Conservation (phyloP, 2,888 invertebrate genomes). For the Criorhina ranunculi region DNA sequence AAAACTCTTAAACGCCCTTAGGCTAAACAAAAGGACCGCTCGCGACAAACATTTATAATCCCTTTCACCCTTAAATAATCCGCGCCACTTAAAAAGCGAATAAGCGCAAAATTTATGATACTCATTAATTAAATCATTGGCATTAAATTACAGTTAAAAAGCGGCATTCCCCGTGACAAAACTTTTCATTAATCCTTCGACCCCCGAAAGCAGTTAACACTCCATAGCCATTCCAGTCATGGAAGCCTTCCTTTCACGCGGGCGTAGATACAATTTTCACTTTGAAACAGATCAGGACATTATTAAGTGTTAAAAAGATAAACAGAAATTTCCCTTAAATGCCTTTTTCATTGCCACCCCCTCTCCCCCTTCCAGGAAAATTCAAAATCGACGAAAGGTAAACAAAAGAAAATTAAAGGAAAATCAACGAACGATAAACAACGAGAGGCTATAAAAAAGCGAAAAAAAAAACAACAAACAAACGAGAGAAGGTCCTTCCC, state of each 20-base stretch:
- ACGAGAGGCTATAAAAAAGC: slow-evolving; percentile 1
- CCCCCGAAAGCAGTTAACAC: slow-evolving; percentile 62
- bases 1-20: slow-evolving; percentile 18
- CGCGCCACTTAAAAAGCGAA: slow-evolving; percentile 42
- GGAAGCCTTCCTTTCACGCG: neutral
- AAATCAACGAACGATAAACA: slow-evolving; percentile 59
- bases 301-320: slow-evolving; percentile 66
- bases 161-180: slow-evolving; percentile 37
- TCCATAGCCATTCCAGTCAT: neutral
- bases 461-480: neutral
- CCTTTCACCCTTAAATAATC: slow-evolving; percentile 36
- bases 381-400: slow-evolving; percentile 60
- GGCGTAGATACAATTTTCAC: slow-evolving; percentile 36
- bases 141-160: slow-evolving; percentile 62
- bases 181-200: slow-evolving; percentile 71
- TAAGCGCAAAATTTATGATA: slow-evolving; percentile 60
- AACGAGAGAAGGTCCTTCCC: slow-evolving; percentile 7
- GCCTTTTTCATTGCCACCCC: slow-evolving; percentile 52
- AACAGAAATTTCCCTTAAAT: slow-evolving; percentile 65
- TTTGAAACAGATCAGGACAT: slow-evolving; percentile 56
- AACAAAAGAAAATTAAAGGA: slow-evolving; percentile 60
- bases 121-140: slow-evolving; percentile 70
- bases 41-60: slow-evolving; percentile 37
- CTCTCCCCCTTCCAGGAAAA: slow-evolving; percentile 20
- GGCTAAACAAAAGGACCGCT: neutral